Conservation (phyloP, 1,140 invertebrate genomes). For the Cataglyphis hispanica region DNA sequence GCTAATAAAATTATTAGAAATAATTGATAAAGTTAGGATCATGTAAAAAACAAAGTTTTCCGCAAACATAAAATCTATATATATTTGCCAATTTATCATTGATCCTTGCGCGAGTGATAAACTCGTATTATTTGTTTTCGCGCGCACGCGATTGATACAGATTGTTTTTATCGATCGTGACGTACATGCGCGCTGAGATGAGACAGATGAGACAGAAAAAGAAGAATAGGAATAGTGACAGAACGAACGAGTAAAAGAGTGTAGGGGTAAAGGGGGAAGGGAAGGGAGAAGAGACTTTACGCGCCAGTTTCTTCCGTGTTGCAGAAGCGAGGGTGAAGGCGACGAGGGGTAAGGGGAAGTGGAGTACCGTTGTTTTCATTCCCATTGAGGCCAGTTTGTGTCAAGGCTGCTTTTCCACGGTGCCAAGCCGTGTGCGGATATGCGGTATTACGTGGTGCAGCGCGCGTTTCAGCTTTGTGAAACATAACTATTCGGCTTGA, state of each 20-base stretch:
- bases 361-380: constrained; percentile 72
- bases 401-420: constrained; percentile 68
- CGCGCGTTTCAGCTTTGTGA: constrained; percentile 48
- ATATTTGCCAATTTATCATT: not conserved
- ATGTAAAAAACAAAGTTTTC: not conserved
- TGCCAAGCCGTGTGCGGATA: constrained; percentile 56
- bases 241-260: constrained; percentile 23
- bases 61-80: not conserved
- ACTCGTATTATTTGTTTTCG: not conserved
- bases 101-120: constrained; percentile 8
- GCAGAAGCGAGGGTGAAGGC: constrained; percentile 24
- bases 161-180: constrained; percentile 31
- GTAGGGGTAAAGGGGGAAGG: not conserved
- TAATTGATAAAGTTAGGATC: not conserved
- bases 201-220: not conserved
- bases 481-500: constrained; percentile 4
- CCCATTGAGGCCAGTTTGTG: constrained; percentile 71
- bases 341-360: constrained; percentile 46
- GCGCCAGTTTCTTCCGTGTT: constrained; percentile 43
- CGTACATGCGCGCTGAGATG: not conserved
- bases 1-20: not conserved
- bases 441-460: constrained; percentile 16
- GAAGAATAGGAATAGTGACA: constrained; percentile 24
- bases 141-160: constrained; percentile 1
- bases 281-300: constrained; percentile 21